Evolutionary conservation across 2,888 invertebrate species (phyloP).

Genomic region (Diloba caeruleocephala): DNA sequence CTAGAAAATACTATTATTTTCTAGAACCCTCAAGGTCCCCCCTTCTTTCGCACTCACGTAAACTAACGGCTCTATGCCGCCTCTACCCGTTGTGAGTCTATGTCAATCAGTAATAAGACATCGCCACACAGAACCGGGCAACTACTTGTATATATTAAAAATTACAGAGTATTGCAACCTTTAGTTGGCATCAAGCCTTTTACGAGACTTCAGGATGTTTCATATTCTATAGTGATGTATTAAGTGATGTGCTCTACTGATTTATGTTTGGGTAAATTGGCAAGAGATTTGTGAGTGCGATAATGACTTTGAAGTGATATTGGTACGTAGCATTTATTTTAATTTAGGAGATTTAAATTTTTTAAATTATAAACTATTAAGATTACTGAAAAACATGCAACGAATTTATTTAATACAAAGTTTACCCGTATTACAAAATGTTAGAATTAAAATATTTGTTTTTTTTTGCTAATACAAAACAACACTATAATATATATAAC

Average conservation of each 20-base stretch:
- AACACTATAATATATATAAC: no score
- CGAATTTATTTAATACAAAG: no score
- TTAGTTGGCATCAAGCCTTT: conserved; percentile 35
- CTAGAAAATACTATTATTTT: conserved; percentile 42
- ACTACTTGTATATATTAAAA: conserved; percentile 34
- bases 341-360: background rate
- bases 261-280: conserved; percentile 70
- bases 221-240: conserved; percentile 31
- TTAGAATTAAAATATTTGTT: no score
- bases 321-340: conserved; percentile 41
- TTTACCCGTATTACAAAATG: no score
- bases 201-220: conserved; percentile 29
- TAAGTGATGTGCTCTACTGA: conserved; percentile 61
- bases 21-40: conserved; percentile 46
- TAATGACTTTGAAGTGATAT: conserved; percentile 27
- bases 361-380: background rate
- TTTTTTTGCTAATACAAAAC: no score
- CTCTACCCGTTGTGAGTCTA: conserved; percentile 59
- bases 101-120: conserved; percentile 48
- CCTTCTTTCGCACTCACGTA: conserved; percentile 44
- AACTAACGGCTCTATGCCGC: conserved; percentile 30
- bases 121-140: conserved; percentile 41
- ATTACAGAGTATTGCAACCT: conserved; percentile 14
- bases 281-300: conserved; percentile 53
- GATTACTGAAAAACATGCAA: background rate